Base-by-base conservation (phyloP, 1,140 invertebrate genomes). In the Ceratoteleas bidentatus region DNA sequence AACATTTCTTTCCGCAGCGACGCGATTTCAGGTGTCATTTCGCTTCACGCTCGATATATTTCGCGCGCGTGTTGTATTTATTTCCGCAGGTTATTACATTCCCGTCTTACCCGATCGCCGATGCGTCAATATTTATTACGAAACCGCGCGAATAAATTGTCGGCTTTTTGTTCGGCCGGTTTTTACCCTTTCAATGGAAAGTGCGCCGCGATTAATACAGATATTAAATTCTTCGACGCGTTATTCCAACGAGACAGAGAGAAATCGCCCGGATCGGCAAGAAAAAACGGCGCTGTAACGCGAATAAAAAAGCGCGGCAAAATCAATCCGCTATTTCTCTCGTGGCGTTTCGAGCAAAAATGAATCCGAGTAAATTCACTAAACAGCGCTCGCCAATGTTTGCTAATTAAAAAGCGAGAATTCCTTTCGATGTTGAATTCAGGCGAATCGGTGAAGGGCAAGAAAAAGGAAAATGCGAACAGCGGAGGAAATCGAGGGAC, bases 251-350 rank as follows among this genome's bases (percentile, higher is more conserved):
- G 38, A 13, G 40, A 8, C 7, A 53, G 40, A 24, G 24, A 24
- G 24, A 24, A 24, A 24, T 1, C 24, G 24, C 24, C 24, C 24
- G 24, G 4, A 24, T 24, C 24, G 24, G 24, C 24, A 47, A 43
- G 53, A 53, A 65, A 65, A 40, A 40, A 40, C 7, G 10, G 36
- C 36, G 2, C 10, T 40, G 36, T 40, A 40, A 38, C 43, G 14
- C 34, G 50, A 43, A 45, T 49, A 49, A 50, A 40, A 40, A 40
- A 40, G 36, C 10, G 10, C 36, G 36, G 36, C 36, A 65, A 65
- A 65, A 65, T 65, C 62, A 65, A 65, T 54, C 50, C 14, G 24
- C 50, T n/a, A 49, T 65, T 65, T 54, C n/a, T 65, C 50, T 43
- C 15, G 53, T 11, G 16, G 14, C 36, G 15, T n/a, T 38, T 8